Percentiles rank a stretch among this genome's conserved stretches.
Conservation (phyloP, 1,140 invertebrate species). For the Tigriopus japonicus region DNA sequence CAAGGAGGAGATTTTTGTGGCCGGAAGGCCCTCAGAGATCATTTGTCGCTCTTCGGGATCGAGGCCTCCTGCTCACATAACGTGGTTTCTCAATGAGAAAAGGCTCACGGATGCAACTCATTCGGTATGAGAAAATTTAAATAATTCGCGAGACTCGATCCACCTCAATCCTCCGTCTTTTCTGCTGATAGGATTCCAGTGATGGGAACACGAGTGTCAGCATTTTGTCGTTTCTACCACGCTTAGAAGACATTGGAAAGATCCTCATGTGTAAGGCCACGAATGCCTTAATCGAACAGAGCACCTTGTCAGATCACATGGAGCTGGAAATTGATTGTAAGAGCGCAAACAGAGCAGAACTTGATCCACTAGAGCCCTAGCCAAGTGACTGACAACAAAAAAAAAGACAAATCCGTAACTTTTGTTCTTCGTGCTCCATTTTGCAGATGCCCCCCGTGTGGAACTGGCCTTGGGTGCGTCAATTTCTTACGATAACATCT, state of each 20-base stretch:
- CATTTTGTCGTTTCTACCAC: slow-evolving; percentile 23
- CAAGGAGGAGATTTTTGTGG: slow-evolving; percentile 42
- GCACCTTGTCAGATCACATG: slow-evolving; percentile 23
- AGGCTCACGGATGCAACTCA: slow-evolving; percentile 27
- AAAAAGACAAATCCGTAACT: not conserved
- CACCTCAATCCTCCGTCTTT: not conserved
- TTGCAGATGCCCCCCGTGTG: slow-evolving; percentile 13
- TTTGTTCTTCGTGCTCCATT: not conserved
- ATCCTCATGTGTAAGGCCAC: slow-evolving; percentile 23
- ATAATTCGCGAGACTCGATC: not conserved
- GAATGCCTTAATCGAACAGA: slow-evolving; percentile 22
- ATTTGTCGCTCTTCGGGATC: slow-evolving; percentile 53
- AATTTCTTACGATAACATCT: slow-evolving; percentile 11
- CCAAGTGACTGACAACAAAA: not conserved
- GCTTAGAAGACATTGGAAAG: slow-evolving; percentile 23
- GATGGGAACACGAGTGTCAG: slow-evolving; percentile 23
- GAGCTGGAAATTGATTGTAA: slow-evolving; percentile 26
- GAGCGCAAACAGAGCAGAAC: slow-evolving; percentile 16
- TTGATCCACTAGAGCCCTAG: not conserved
- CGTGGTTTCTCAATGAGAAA: slow-evolving; percentile 54
- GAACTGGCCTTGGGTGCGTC: slow-evolving; percentile 9
- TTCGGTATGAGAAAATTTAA: not conserved
- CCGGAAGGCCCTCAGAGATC: slow-evolving; percentile 49
- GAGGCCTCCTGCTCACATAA: slow-evolving; percentile 48
- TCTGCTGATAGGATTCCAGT: not conserved